Evolutionary conservation across 2,888 invertebrate genomes (phyloP), one percentile per base, ranked within the genome.

Genomic region (Acanthosepion lycidas): DNA sequence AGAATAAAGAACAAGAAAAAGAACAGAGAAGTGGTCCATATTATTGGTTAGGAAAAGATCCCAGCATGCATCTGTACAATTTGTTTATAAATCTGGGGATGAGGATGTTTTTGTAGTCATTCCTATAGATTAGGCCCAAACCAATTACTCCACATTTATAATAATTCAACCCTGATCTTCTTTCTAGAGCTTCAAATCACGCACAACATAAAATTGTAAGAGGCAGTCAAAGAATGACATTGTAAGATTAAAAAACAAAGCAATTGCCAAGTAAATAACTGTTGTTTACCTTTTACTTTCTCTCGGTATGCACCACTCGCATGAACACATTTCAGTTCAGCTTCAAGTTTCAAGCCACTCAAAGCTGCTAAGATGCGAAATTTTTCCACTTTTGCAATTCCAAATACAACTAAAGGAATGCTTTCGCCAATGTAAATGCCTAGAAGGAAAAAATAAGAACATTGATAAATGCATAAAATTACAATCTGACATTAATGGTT

Each of bases 281-380:
- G 23, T 23, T n/a, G 28, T 95, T 94, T 20, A 97, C 97, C 97
- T 96, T 97, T 97, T 94, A 97, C 97, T 95, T 99, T 98, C 96
- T 99, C 99, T n/a, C 99, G 98, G 97, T 99, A 99, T 0, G 99
- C 99, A 78, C 99, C 98, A 96, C 99, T 99, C n/a, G 98, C 98
- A 97, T 99, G 99, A 23, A 99, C 98, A 95, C 98, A 99, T 33
- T 98, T 98, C 95, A 99, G 98, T 98, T 99, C 99, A 0, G 99
- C 99, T 97, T 99, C 99, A 95, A 99, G 98, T 97, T 99, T 99
- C 94, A 99, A 98, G 0, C 99, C 99, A 96, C 99, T 99, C 2
- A 99, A 98, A 0, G 99, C 99, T 0, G 99, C 99, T 95, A 99
- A 98, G 20, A 97, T 96, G 51, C 96, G 96, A 91, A 97, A 96